Conservation (phyloP, 1,140 invertebrate species). For the Macrobrachium nipponense region DNA sequence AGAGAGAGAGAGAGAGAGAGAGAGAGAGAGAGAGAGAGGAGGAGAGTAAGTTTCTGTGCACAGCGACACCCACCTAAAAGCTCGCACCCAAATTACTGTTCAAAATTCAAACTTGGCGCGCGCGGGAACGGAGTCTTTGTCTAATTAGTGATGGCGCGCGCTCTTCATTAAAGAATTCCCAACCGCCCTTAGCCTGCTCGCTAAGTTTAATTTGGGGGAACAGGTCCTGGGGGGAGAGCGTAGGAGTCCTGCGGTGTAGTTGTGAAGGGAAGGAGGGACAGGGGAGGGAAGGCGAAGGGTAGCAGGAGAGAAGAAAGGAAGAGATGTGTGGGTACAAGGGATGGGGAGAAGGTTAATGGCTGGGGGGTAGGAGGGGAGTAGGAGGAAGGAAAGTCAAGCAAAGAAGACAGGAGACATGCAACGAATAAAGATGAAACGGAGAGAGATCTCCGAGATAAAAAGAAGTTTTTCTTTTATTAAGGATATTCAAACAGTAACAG, state of each 20-base stretch:
- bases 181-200: conserved; percentile 39
- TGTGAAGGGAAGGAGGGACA: neutral
- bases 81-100: conserved; percentile 40
- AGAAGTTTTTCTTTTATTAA: neutral
- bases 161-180: conserved; percentile 63
- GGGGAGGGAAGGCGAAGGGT: neutral
- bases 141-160: conserved; percentile 60
- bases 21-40: conserved; percentile 14
- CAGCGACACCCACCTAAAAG: neutral
- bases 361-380: neutral
- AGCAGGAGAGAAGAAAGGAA: neutral
- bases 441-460: neutral
- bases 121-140: conserved; percentile 53
- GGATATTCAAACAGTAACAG: too few species aligned
- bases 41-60: neutral
- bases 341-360: neutral
- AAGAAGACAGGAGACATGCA: neutral
- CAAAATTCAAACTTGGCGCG: conserved; percentile 58
- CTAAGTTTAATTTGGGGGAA: conserved; percentile 34
- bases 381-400: neutral
- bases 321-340: neutral
- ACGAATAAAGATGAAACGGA: neutral
- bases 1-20: conserved; percentile 25
- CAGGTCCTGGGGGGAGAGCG: neutral
- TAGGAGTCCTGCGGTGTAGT: neutral